phyloP scores from a whole-genome alignment of 2,113 vertebrate genomes.

The Irena cyanogastra region DNA sequence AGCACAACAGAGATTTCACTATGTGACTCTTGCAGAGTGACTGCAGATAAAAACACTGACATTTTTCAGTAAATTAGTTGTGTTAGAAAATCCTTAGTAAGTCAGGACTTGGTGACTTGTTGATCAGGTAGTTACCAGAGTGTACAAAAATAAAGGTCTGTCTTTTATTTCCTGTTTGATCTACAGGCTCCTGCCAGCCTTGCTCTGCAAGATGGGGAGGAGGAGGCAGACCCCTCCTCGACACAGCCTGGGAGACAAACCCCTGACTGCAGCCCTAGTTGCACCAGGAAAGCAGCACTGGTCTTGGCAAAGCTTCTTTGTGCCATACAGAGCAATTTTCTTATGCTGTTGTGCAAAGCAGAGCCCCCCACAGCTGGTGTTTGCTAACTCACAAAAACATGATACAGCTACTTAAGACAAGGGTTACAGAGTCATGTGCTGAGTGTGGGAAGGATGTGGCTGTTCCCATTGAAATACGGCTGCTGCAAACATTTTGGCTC shows the following conservation, averaged over 20 bases:
- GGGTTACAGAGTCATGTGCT: fast-evolving
- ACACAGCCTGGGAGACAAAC: background rate
- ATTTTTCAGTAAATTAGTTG: background rate
- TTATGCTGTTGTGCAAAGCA: background rate
- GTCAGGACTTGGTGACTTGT: background rate
- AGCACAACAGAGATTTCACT: background rate
- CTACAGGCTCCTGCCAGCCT: background rate
- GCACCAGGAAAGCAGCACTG: background rate
- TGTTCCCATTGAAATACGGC: background rate
- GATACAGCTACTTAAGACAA: background rate
- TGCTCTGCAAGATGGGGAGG: background rate
- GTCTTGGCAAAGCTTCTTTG: background rate
- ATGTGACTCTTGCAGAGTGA: background rate
- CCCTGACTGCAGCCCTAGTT: background rate
- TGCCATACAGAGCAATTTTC: background rate
- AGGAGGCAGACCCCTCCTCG: background rate
- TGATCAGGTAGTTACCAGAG: background rate
- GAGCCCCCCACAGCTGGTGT: background rate
- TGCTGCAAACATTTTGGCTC: background rate
- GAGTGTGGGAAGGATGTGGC: background rate
- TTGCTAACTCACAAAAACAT: background rate
- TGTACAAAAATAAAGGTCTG: background rate
- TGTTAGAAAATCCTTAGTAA: background rate
- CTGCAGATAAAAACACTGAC: background rate
- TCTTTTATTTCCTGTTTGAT: background rate